These are phyloP conservation scores for Cryptus viduatorius DNA, from an alignment of 2,888 invertebrate species.

Conservation along the genomic window DNA sequence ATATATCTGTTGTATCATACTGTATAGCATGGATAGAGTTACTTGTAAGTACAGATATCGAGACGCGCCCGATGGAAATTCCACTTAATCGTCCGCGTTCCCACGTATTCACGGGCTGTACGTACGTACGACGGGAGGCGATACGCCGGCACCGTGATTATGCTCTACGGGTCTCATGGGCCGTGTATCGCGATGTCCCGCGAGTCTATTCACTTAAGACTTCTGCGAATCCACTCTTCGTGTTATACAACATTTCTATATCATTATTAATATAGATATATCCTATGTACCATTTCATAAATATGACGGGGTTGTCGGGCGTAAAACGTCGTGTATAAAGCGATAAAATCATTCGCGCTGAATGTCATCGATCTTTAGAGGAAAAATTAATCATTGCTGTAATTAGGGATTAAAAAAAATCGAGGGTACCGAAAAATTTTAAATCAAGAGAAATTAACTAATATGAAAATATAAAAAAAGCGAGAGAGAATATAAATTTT, in stretches of 20 bases:
- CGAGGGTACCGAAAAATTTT: no score
- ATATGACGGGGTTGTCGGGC: neutral
- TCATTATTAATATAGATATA: neutral
- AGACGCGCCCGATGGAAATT: constrained; percentile 70
- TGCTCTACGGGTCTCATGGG: constrained; percentile 1
- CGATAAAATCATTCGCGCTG: neutral
- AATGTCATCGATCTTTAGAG: no score
- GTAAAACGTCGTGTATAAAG: neutral
- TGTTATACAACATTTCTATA: constrained; percentile 3
- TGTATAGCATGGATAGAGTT: neutral
- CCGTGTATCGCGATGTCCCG: constrained; percentile 57
- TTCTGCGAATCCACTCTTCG: constrained; percentile 35
- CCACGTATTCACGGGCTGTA: constrained; percentile 59
- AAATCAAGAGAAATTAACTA: no score
- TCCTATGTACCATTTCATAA: neutral
- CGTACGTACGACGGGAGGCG: constrained; percentile 43
- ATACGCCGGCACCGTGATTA: constrained; percentile 55
- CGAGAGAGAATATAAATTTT: no score
- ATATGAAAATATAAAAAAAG: no score
- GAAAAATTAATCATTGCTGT: no score
- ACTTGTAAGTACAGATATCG: constrained; percentile 57
- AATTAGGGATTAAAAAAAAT: no score
- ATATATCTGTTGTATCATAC: constrained; percentile 27
- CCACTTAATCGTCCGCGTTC: constrained; percentile 71
- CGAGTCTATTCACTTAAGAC: constrained; percentile 2